Evolutionary conservation across 92 coral and sea anemone species (phyloP).

Genomic region (Epizoanthus illoricatus): DNA sequence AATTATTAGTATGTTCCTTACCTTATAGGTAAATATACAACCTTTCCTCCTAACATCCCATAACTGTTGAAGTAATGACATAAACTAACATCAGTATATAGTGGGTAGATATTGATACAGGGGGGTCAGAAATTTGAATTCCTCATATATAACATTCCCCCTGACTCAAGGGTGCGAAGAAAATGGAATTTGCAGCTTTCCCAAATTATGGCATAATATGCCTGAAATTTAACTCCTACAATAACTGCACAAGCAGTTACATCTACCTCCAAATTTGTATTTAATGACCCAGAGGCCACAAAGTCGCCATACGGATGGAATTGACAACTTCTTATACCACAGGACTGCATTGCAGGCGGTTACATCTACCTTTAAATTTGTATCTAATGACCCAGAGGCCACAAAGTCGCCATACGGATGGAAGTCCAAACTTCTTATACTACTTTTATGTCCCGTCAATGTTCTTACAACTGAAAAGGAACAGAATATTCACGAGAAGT

Average conservation of each 20-base stretch:
- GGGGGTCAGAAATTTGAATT: neutral
- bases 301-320: slow-evolving; percentile 99
- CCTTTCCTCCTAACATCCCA: slow-evolving; percentile 99
- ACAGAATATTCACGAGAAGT: neutral
- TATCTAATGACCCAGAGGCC: slow-evolving; percentile 94
- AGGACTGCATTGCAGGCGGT: no score
- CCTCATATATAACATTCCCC: neutral
- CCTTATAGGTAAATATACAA: slow-evolving; percentile 94
- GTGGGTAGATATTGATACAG: no score
- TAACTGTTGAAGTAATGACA: slow-evolving; percentile 58
- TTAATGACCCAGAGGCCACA: slow-evolving; percentile 95
- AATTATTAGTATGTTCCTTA: neutral
- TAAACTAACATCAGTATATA: neutral
- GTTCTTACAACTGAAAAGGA: slow-evolving; percentile 81
- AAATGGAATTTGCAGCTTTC: no score
- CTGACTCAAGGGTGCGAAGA: neutral
- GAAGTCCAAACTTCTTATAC: slow-evolving; percentile 91
- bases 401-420: slow-evolving; percentile 99
- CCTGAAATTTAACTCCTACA: no score
- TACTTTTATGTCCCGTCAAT: slow-evolving; percentile 92
- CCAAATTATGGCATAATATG: no score
- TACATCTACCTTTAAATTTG: slow-evolving; percentile 80
- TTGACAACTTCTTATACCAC: slow-evolving; percentile 72
- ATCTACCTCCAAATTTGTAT: slow-evolving; percentile 87
- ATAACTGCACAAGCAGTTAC: no score